Evolutionary conservation across 2,888 invertebrate genomes (phyloP), one percentile per base, ranked within the genome.

Genomic region (Scaptomyza reducta): DNA sequence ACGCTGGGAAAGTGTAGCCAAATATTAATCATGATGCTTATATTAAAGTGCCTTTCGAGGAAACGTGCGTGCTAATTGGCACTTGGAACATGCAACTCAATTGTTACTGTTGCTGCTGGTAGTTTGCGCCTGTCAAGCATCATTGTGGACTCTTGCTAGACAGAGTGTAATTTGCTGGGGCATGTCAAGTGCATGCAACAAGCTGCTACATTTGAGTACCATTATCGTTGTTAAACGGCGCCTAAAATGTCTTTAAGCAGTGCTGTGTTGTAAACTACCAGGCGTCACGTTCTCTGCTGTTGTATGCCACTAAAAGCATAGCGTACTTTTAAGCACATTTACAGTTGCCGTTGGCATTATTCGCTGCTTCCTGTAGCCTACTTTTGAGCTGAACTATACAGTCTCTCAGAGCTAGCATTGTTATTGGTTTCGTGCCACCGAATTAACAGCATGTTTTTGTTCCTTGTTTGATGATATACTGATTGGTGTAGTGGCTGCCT

Each of bases 1-100:
- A 54, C 54, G 47, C 54, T 57, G 69, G 40, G 84, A 86, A 84
- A 83, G 82, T 80, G 87, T 83, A 61, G 55, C 77, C 42, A 83
- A 83, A 82, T 70, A 63, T 62, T 42, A 54, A 55, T 68, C 57
- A 53, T 22, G n/a, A 35, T 42, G 42, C 18, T 51, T 55, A 44
- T 56, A 53, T 54, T 51, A 33, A 53, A 58, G 70, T 73, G 78
- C 71, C 73, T 78, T 83, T 68, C 14, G 44, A 31, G 61, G 55
- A 46, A 59, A 77, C 80, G 77, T 83, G 83, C 87, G 64, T 71
- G 68, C 51, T 79, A 83, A 83, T 76, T 78, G 71, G 46, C 61
- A 13, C 66, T 45, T 50, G 35, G 27, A 50, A 51, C 65, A 40
- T 70, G 79, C 75, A 59, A 61, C 71, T 31, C 41, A 55, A 41